Conservation (phyloP, 1,140 invertebrate genomes). For the Ericerus pela region DNA sequence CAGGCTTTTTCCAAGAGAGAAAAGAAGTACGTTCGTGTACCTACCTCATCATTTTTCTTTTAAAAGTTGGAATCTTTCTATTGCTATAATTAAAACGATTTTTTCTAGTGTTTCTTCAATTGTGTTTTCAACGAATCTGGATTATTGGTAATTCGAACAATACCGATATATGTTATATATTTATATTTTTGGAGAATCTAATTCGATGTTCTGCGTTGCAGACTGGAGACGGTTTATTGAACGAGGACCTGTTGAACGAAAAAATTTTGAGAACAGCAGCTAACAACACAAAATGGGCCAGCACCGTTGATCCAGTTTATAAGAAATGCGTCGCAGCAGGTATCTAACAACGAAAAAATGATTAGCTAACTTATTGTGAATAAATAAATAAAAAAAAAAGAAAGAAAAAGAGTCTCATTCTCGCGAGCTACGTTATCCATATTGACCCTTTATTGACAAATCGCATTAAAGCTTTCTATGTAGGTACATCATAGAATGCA, state of each 20-base stretch:
- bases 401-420: no score
- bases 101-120: constrained; percentile 10
- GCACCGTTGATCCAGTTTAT: not conserved
- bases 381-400: no score
- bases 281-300: constrained; percentile 12
- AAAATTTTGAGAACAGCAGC: constrained; percentile 8
- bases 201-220: not conserved
- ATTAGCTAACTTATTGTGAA: no score
- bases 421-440: no score
- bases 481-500: no score
- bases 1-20: constrained; percentile 4
- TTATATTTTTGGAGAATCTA: not conserved
- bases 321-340: constrained; percentile 15
- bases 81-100: not conserved
- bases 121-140: constrained; percentile 11
- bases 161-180: not conserved
- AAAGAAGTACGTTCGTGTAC: not conserved
- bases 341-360: not conserved
- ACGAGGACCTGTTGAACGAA: not conserved
- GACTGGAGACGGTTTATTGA: constrained; percentile 6
- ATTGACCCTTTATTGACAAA: no score
- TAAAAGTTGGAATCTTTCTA: no score
- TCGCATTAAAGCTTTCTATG: no score
- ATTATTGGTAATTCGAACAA: constrained; percentile 7
- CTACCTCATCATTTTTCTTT: no score